Conservation (phyloP, 2,888 invertebrate genomes). For the Odontothrips loti region DNA sequence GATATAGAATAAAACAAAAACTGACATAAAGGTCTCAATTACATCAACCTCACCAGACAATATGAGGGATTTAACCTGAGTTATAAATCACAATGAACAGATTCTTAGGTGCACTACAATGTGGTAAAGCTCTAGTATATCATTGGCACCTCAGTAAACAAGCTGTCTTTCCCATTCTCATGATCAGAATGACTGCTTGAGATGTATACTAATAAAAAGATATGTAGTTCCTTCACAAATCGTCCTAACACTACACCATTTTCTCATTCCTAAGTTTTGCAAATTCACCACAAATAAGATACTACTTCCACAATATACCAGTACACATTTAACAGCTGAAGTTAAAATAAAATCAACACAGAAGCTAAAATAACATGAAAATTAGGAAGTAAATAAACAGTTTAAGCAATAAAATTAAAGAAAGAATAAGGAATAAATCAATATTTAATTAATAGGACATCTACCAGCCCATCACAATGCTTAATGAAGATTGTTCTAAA, state of each 20-base stretch:
- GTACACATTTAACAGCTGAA: background rate
- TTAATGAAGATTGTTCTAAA: background rate
- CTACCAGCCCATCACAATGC: slow-evolving; percentile 2
- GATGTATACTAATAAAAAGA: background rate
- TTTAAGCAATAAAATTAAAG: background rate
- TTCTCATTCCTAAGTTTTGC: background rate
- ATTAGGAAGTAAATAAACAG: background rate
- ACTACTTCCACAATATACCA: background rate
- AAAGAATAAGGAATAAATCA: background rate
- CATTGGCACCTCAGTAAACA: background rate
- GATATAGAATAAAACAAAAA: background rate
- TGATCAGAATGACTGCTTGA: background rate
- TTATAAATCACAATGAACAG: background rate
- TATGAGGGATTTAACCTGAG: slow-evolving; percentile 14
- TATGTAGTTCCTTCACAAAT: background rate
- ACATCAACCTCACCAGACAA: background rate
- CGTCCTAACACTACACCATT: background rate
- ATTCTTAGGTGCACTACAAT: background rate
- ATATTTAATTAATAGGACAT: background rate
- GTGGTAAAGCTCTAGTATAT: background rate
- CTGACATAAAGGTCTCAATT: background rate
- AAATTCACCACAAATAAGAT: background rate
- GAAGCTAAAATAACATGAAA: background rate
- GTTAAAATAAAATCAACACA: background rate
- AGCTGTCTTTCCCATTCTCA: background rate